phyloP scores from a whole-genome alignment of 1,140 invertebrate species.

The Reticulitermes speratus region DNA sequence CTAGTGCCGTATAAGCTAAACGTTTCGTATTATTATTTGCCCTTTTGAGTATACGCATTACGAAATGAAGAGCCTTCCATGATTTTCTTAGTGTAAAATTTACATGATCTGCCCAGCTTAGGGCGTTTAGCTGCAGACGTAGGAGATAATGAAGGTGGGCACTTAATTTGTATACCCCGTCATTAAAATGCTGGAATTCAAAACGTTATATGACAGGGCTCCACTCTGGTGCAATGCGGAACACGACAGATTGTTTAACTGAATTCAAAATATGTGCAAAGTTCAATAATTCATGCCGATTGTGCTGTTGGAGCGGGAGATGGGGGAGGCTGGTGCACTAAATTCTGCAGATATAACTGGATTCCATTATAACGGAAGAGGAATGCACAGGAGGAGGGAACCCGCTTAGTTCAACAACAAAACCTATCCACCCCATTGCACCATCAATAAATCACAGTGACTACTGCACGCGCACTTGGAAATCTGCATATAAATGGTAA shows the following conservation, averaged over 20 bases:
- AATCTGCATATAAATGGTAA: not conserved
- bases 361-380: not conserved
- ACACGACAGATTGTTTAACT: not conserved
- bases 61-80: no score
- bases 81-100: no score
- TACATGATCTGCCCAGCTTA: no score
- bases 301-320: not conserved
- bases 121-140: not conserved
- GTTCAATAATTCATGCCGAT: constrained; percentile 9
- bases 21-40: no score
- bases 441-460: not conserved
- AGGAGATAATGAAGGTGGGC: not conserved
- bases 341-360: constrained; percentile 16
- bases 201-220: not conserved
- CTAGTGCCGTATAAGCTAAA: no score
- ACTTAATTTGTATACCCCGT: not conserved
- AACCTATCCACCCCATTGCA: not conserved
- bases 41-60: no score
- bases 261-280: not conserved
- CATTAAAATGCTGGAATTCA: not conserved
- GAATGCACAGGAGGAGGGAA: not conserved
- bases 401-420: not conserved
- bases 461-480: not conserved
- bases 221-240: not conserved
- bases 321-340: not conserved